Percentiles rank a stretch among this genome's conserved stretches.
Conservation (phyloP, 2,797 vertebrate species). For the Tenualosa thibaudeaui region DNA sequence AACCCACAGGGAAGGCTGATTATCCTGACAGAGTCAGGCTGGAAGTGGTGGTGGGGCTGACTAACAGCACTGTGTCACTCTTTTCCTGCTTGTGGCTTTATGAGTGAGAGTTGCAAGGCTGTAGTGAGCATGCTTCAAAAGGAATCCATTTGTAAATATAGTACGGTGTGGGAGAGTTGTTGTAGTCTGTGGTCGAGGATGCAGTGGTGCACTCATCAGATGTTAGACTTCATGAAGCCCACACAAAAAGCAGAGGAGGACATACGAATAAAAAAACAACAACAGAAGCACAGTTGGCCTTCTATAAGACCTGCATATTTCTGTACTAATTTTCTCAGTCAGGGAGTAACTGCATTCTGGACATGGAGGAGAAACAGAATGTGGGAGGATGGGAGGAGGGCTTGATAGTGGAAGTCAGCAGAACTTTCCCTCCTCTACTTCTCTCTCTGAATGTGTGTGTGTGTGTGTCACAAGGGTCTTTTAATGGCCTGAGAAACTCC, state of each 20-base stretch:
- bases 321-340: neutral
- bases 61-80: neutral
- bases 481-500: constrained; percentile 36
- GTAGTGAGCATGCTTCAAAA: neutral
- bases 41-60: neutral
- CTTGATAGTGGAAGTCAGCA: constrained; percentile 23
- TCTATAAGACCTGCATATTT: neutral
- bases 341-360: neutral
- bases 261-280: neutral
- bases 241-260: constrained; percentile 15
- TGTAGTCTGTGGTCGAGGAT: neutral
- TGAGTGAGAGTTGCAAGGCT: neutral
- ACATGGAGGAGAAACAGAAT: neutral
- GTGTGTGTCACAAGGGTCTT: constrained; percentile 21
- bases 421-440: constrained; percentile 1
- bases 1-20: neutral
- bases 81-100: neutral
- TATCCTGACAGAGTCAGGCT: neutral
- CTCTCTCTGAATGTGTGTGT: neutral
- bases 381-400: neutral
- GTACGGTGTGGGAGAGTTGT: neutral
- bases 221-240: neutral
- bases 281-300: neutral
- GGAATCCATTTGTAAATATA: neutral
- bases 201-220: neutral